Evolutionary conservation across 2,888 invertebrate species (phyloP).

Genomic region (Orchesella flavescens): DNA sequence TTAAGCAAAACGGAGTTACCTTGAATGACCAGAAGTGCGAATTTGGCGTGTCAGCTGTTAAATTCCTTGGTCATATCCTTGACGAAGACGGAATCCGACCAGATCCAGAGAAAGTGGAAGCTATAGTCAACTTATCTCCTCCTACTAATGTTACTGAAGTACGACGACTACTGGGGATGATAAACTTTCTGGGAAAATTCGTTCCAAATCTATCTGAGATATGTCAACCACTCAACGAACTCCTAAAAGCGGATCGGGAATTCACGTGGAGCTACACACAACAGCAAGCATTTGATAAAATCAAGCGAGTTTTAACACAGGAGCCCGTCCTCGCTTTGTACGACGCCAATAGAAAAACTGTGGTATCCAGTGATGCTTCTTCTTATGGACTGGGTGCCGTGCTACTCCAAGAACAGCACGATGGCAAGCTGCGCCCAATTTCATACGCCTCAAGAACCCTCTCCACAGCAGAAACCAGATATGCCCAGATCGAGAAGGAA

Average conservation of each 20-base stretch:
- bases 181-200: constrained; percentile 13
- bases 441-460: constrained; percentile 1
- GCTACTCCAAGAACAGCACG: not conserved
- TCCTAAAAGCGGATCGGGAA: not conserved
- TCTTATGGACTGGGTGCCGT: constrained; percentile 3
- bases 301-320: not conserved
- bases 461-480: not conserved
- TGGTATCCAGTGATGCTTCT: not conserved
- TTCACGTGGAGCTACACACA: constrained; percentile 8
- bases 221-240: not conserved
- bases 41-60: not conserved
- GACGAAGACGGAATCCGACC: constrained; percentile 14
- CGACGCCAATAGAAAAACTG: not conserved
- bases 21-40: constrained; percentile 9
- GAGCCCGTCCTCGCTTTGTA: constrained; percentile 8
- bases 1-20: not conserved
- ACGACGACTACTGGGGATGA: not conserved
- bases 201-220: not conserved
- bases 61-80: constrained; percentile 21
- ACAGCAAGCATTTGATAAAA: not conserved
- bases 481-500: constrained; percentile 31
- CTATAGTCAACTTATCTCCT: not conserved
- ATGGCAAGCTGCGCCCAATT: not conserved
- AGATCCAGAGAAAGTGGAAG: not conserved
- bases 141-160: constrained; percentile 2